phyloP scores from a whole-genome alignment of 2,113 vertebrate genomes.

The Regulus satrapa region DNA sequence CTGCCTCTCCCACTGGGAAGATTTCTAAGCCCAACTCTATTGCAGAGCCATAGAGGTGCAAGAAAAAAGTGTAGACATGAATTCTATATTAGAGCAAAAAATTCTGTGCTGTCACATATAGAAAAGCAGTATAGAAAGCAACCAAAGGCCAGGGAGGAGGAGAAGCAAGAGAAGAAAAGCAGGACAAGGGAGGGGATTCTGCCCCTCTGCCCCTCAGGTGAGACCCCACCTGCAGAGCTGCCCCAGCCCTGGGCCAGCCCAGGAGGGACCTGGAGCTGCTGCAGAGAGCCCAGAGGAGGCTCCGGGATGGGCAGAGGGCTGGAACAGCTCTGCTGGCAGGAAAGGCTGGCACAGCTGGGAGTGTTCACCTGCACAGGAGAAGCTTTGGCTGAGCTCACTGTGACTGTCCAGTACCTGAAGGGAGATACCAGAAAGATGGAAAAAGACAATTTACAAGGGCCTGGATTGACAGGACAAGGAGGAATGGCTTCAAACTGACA shows the following conservation, averaged over 20 bases:
- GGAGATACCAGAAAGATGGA: background rate
- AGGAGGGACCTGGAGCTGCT: background rate
- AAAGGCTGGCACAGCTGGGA: background rate
- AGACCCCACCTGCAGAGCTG: background rate
- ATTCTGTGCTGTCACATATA: background rate
- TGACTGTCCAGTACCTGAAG: too few species aligned
- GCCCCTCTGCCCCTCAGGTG: background rate
- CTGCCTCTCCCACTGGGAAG: background rate
- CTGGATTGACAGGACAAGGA: background rate
- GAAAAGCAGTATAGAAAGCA: background rate
- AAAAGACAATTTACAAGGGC: background rate
- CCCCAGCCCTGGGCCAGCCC: background rate
- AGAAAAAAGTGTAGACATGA: background rate
- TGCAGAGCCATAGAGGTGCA: background rate
- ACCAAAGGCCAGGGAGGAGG: background rate
- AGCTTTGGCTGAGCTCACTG: accelerated
- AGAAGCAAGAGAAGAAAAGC: background rate
- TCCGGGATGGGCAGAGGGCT: background rate
- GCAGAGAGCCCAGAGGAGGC: background rate
- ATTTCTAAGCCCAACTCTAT: background rate
- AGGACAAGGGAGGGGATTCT: background rate
- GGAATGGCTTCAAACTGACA: background rate
- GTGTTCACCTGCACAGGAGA: background rate
- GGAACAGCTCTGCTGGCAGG: background rate
- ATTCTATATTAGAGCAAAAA: background rate